Percentiles rank a stretch among this genome's conserved stretches.
phyloP scores from a whole-genome alignment of 2,797 vertebrate genomes.

The Gambelia wislizenii region DNA sequence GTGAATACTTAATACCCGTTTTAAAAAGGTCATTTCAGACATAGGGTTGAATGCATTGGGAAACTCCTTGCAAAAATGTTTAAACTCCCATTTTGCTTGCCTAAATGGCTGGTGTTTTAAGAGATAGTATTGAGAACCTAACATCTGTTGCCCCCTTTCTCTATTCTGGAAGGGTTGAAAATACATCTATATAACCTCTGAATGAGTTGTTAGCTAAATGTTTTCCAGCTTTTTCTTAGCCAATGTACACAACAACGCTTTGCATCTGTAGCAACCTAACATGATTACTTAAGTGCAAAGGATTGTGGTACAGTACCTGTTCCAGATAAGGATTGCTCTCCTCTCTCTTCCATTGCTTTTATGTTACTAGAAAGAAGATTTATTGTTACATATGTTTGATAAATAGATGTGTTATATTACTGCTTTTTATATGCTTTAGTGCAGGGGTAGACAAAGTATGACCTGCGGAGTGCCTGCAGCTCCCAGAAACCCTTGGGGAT shows the following conservation, averaged over 20 bases:
- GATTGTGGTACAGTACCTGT: constrained; percentile 1
- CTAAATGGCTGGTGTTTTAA: background rate
- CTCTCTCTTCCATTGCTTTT: constrained; percentile 25
- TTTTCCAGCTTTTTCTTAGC: constrained; percentile 37
- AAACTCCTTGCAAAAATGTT: background rate
- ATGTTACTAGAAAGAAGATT: background rate
- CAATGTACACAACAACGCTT: constrained; percentile 13
- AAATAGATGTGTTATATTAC: background rate
- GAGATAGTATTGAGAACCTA: background rate
- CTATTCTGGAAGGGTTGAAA: constrained; percentile 36
- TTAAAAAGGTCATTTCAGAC: background rate
- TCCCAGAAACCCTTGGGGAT: too few relatives aligned
- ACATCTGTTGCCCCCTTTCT: background rate
- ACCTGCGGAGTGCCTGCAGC: too few relatives aligned
- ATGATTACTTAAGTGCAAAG: constrained; percentile 11
- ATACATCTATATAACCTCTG: background rate
- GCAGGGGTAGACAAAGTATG: too few relatives aligned
- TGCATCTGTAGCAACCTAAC: constrained; percentile 34
- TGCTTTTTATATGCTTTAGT: background rate
- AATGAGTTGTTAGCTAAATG: constrained; percentile 3
- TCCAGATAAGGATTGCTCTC: background rate
- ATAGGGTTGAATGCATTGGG: background rate
- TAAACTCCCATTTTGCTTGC: background rate
- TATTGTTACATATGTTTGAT: background rate
- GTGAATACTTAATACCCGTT: background rate